These are phyloP conservation scores for Caenorhabditis latens DNA, from an alignment of 1,140 invertebrate species.

Conservation along the genomic window DNA sequence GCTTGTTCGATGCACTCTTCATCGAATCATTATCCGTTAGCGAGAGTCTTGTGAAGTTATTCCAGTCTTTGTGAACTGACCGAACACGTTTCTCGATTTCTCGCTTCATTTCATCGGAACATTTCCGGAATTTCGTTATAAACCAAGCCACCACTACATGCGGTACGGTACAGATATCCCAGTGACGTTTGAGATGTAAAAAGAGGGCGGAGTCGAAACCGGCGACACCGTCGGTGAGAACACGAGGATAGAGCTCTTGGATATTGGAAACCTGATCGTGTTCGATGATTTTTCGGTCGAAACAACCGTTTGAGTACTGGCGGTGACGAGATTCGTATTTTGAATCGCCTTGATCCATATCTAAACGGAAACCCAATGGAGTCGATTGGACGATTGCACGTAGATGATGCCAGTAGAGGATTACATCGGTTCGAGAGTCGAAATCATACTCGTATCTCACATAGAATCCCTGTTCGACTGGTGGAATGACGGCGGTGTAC, in stretches of 20 bases:
- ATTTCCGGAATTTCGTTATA: neutral
- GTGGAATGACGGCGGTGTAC: slow-evolving; percentile 58
- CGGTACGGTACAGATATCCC: slow-evolving; percentile 66
- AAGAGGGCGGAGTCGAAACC: slow-evolving; percentile 68
- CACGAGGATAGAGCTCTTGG: slow-evolving; percentile 53
- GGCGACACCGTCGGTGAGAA: slow-evolving; percentile 62
- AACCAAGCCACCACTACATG: slow-evolving; percentile 61
- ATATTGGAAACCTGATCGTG: slow-evolving; percentile 7
- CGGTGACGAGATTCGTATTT: neutral
- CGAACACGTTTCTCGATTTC: slow-evolving; percentile 51
- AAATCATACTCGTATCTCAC: slow-evolving; percentile 67
- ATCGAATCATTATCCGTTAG: slow-evolving; percentile 59
- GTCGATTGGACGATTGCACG: slow-evolving; percentile 69
- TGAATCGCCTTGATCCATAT: neutral
- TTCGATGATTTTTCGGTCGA: slow-evolving; percentile 21
- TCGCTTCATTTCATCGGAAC: neutral
- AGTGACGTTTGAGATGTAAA: slow-evolving; percentile 68
- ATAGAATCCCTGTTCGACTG: slow-evolving; percentile 59
- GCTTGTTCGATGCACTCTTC: slow-evolving; percentile 17
- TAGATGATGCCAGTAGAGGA: slow-evolving; percentile 69
- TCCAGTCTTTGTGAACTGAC: slow-evolving; percentile 62
- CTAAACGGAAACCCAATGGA: slow-evolving; percentile 45
- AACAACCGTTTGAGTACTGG: slow-evolving; percentile 23
- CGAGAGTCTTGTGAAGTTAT: slow-evolving; percentile 62
- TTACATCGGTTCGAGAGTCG: slow-evolving; percentile 56